Conservation (phyloP, 2,113 vertebrate species). For the Piaya cayana region DNA sequence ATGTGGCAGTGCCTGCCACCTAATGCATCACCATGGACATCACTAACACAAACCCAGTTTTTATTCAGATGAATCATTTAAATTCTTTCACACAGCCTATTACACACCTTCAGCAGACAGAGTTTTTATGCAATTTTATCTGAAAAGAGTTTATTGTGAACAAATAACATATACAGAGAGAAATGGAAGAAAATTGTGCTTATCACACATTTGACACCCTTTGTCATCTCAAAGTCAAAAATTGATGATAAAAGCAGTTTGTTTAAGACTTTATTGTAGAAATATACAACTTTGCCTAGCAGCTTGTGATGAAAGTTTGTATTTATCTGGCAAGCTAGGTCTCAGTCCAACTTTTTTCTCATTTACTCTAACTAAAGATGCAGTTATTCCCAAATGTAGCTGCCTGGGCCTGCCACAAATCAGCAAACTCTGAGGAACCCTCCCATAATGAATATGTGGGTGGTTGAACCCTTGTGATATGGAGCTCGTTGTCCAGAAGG, state of each 20-base stretch:
- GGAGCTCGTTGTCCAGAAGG: background rate
- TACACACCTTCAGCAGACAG: rapidly evolving
- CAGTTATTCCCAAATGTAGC: background rate
- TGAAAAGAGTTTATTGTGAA: background rate
- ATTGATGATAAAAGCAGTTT: background rate
- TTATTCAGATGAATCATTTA: background rate
- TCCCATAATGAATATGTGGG: rapidly evolving
- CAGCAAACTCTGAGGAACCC: background rate
- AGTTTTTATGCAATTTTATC: background rate
- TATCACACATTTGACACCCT: background rate
- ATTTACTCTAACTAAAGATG: background rate
- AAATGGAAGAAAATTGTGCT: background rate
- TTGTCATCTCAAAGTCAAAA: background rate
- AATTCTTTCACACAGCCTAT: background rate
- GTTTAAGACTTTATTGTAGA: background rate
- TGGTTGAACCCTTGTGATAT: background rate
- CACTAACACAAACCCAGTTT: rapidly evolving
- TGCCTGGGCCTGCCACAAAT: background rate
- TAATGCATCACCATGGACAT: rapidly evolving
- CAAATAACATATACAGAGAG: background rate
- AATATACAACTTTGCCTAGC: background rate
- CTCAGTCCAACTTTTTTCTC: background rate
- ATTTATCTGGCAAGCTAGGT: background rate
- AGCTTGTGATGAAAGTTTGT: background rate
- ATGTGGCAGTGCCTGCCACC: rapidly evolving